phyloP scores from a whole-genome alignment of 1,140 invertebrate species.

The Aethina tumida region DNA sequence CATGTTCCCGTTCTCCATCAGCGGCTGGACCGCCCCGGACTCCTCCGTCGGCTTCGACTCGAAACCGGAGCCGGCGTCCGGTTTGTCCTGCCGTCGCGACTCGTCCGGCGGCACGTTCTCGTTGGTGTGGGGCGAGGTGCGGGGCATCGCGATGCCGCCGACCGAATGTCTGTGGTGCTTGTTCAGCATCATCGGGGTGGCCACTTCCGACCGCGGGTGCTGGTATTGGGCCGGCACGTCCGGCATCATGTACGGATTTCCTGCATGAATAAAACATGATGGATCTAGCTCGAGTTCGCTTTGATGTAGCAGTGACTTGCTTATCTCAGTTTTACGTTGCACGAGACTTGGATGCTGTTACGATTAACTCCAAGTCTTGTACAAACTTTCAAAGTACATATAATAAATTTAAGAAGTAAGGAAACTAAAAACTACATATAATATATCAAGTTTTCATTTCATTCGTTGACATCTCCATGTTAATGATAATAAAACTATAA shows the following conservation, averaged over 20 bases:
- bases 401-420: too few relatives aligned
- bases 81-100: background rate
- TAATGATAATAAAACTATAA: background rate
- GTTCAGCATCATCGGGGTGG: constrained; percentile 13
- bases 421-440: too few relatives aligned
- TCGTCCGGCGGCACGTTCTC: constrained; percentile 16
- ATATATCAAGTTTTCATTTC: too few relatives aligned
- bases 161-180: constrained; percentile 8
- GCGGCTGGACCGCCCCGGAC: constrained; percentile 3
- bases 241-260: constrained; percentile 15
- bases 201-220: constrained; percentile 5
- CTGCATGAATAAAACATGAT: constrained; percentile 7
- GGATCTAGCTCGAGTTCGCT: too few relatives aligned
- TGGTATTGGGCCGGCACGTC: constrained; percentile 11
- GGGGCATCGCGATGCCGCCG: constrained; percentile 4
- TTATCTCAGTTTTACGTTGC: too few relatives aligned
- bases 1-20: constrained; percentile 14
- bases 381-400: too few relatives aligned
- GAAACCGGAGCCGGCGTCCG: background rate
- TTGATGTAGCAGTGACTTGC: too few relatives aligned
- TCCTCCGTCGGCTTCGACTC: constrained; percentile 5
- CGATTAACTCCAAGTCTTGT: too few relatives aligned
- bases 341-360: too few relatives aligned
- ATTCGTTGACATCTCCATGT: too few relatives aligned
- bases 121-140: constrained; percentile 14